Percentiles rank a stretch among this genome's conserved stretches.
Evolutionary conservation across 2,113 vertebrate species (phyloP).

Genomic region (Tiliqua scincoides): DNA sequence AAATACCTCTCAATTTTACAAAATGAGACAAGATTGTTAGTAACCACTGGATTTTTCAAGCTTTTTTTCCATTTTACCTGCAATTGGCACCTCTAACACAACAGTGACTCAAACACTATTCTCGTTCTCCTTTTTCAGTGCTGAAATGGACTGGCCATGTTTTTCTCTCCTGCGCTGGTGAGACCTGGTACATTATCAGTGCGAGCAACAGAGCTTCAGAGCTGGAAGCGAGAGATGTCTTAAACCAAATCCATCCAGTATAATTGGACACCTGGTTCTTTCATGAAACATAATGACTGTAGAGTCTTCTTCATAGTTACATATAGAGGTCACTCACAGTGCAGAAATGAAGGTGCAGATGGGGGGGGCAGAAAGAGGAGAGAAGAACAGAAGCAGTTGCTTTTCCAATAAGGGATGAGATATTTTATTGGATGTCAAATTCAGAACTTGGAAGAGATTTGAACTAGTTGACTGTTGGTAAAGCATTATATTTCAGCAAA

Average conservation of each 20-base stretch:
- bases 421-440: neutral
- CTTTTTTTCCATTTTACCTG: conserved; percentile 30
- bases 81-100: conserved; percentile 30
- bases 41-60: conserved; percentile 4
- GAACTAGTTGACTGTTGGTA: neutral
- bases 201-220: conserved; percentile 21
- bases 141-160: conserved; percentile 31
- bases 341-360: neutral
- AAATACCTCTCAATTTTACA: conserved; percentile 40
- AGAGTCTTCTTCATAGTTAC: neutral
- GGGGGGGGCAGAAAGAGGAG: neutral
- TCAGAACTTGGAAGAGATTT: neutral
- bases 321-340: neutral
- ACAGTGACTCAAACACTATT: conserved; percentile 32
- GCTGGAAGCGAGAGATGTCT: neutral
- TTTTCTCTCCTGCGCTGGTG: neutral
- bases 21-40: conserved; percentile 19
- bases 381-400: neutral
- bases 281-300: conserved; percentile 9
- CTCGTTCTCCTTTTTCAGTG: conserved; percentile 44
- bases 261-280: conserved; percentile 6
- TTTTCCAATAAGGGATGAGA: neutral
- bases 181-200: conserved; percentile 17
- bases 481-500: neutral
- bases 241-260: neutral